phyloP scores from a whole-genome alignment of 2,797 vertebrate genomes.

The Myotis findleyi region DNA sequence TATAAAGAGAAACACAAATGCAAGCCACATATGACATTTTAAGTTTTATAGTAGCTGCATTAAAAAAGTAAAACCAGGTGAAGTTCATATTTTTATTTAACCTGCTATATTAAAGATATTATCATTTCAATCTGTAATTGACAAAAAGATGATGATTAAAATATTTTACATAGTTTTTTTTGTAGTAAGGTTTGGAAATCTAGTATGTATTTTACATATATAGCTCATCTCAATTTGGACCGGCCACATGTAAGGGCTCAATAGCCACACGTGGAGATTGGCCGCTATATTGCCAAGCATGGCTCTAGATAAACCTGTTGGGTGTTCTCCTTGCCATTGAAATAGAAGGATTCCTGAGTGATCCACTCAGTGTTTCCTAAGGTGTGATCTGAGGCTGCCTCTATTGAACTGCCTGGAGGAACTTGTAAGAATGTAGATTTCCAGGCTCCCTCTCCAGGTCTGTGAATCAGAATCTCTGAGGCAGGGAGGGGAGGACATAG shows the following conservation, averaged over 20 bases:
- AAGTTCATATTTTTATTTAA: background rate
- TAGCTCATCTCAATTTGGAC: background rate
- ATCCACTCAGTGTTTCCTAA: background rate
- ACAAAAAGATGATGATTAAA: background rate
- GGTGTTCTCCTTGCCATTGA: background rate
- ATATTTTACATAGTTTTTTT: background rate
- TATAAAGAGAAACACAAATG: background rate
- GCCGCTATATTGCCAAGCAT: rapidly evolving
- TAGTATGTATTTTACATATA: background rate
- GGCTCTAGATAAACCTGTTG: background rate
- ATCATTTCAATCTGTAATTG: background rate
- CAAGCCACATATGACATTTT: background rate
- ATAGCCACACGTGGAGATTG: rapidly evolving
- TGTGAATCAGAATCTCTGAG: no score
- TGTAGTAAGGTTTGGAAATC: background rate
- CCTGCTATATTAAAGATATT: background rate
- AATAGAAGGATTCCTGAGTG: background rate
- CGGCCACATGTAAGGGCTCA: background rate
- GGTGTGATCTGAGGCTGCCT: background rate
- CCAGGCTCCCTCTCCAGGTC: background rate
- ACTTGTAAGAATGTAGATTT: background rate
- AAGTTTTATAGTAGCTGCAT: background rate
- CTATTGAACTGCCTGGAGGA: background rate
- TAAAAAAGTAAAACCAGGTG: background rate
- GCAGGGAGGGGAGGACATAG: no score